These are phyloP conservation scores for Plagodis dolabraria DNA, from an alignment of 2,888 invertebrate genomes.

Conservation along the genomic window DNA sequence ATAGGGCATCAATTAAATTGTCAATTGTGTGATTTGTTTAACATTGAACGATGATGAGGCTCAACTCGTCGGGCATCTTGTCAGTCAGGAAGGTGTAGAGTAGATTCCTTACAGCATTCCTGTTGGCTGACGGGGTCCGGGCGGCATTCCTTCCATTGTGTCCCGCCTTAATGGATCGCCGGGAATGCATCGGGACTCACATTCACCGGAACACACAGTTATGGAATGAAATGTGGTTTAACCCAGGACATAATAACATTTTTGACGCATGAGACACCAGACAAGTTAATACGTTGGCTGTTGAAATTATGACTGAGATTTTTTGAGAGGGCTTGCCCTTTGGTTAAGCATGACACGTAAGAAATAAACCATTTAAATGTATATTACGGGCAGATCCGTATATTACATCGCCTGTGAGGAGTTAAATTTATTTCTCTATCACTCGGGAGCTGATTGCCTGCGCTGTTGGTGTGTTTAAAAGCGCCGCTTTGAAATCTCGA, in stretches of 20 bases:
- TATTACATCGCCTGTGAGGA: too few relatives aligned
- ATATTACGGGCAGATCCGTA: too few relatives aligned
- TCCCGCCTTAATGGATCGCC: conserved; percentile 53
- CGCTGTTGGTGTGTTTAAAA: too few relatives aligned
- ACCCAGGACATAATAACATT: conserved; percentile 38
- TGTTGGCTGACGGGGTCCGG: conserved; percentile 51
- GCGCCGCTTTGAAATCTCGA: too few relatives aligned
- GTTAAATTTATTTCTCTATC: not conserved
- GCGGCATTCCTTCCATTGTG: conserved; percentile 62
- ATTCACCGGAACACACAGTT: conserved; percentile 59
- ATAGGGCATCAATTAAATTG: conserved; percentile 32
- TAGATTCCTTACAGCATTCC: conserved; percentile 72
- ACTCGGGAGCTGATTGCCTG: too few relatives aligned
- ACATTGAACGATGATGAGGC: conserved; percentile 19
- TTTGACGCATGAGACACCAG: conserved; percentile 45
- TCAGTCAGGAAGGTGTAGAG: conserved; percentile 53
- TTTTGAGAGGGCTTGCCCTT: conserved; percentile 1
- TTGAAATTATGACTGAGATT: not conserved
- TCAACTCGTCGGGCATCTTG: conserved; percentile 15
- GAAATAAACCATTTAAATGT: too few relatives aligned
- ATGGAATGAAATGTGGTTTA: conserved; percentile 41
- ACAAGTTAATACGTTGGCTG: not conserved
- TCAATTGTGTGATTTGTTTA: conserved; percentile 24
- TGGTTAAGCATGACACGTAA: too few relatives aligned
- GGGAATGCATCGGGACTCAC: conserved; percentile 63